phyloP scores from a whole-genome alignment of 2,113 vertebrate genomes.

The Nesoenas mayeri region DNA sequence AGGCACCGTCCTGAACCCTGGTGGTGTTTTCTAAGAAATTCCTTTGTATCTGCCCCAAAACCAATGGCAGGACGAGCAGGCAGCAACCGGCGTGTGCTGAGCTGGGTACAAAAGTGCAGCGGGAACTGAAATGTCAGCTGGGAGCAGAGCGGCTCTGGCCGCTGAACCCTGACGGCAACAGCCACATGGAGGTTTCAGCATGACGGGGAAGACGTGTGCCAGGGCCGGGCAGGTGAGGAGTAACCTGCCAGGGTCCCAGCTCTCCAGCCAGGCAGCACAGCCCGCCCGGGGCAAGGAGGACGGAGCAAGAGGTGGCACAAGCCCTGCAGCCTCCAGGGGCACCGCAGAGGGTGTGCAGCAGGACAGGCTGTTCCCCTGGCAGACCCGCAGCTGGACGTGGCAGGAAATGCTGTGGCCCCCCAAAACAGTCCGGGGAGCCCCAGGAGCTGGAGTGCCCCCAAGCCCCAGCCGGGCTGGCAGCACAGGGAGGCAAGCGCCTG shows the following conservation, averaged over 20 bases:
- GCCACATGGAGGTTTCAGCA: too few species aligned
- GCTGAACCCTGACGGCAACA: too few species aligned
- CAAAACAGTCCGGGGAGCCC: background rate
- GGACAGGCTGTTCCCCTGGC: background rate
- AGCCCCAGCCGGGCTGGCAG: background rate
- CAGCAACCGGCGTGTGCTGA: background rate
- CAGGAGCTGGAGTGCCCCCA: background rate
- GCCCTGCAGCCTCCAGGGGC: background rate
- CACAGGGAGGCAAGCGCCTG: background rate
- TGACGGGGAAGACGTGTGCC: too few species aligned
- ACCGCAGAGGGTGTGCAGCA: fast-evolving
- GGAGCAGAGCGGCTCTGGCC: too few species aligned
- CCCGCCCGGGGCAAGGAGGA: background rate
- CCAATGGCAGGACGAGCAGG: background rate
- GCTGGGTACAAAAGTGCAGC: background rate
- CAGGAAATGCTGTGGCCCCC: background rate
- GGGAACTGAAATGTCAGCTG: background rate
- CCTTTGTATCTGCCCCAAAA: background rate
- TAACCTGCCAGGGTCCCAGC: too few species aligned
- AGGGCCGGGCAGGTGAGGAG: too few species aligned
- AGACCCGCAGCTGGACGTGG: background rate
- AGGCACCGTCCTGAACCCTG: background rate
- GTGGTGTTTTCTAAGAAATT: background rate
- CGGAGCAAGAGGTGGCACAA: background rate
- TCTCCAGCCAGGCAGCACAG: background rate